A percentile compares a stretch with the other conserved stretches of the same genome.
phyloP scores from a whole-genome alignment of 2,113 vertebrate genomes.

The Hippocampus abdominalis region DNA sequence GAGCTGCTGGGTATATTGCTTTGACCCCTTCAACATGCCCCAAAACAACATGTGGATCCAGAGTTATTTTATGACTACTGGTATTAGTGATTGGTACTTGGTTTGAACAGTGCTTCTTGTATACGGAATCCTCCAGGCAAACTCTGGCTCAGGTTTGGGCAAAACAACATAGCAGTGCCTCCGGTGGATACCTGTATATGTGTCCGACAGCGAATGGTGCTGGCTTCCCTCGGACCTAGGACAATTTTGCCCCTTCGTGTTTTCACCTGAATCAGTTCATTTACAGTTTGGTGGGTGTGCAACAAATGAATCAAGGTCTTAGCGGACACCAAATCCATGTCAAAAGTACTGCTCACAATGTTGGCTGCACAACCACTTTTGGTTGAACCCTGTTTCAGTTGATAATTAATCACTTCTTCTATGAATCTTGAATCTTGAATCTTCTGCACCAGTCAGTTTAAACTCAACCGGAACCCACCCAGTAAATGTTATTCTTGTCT shows the following conservation, averaged over 20 bases:
- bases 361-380: neutral
- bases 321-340: neutral
- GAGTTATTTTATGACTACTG: neutral
- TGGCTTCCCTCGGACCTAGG: neutral
- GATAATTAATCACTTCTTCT: too few species aligned
- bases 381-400: too few species aligned
- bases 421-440: too few species aligned
- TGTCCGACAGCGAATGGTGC: neutral
- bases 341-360: constrained; percentile 5
- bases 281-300: neutral
- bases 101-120: neutral
- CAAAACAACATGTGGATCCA: neutral
- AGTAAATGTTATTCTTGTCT: too few species aligned
- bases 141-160: neutral
- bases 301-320: neutral
- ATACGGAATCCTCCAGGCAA: neutral
- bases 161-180: neutral
- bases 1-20: too few species aligned
- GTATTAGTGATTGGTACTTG: neutral
- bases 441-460: too few species aligned
- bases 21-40: neutral
- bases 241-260: neutral
- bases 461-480: too few species aligned
- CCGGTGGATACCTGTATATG: neutral
- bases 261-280: neutral